A percentile compares a stretch with the other conserved stretches of the same genome.
These are phyloP conservation scores for Crossoptilon crossoptilon DNA, from an alignment of 2,797 vertebrate species.

Conservation along the genomic window DNA sequence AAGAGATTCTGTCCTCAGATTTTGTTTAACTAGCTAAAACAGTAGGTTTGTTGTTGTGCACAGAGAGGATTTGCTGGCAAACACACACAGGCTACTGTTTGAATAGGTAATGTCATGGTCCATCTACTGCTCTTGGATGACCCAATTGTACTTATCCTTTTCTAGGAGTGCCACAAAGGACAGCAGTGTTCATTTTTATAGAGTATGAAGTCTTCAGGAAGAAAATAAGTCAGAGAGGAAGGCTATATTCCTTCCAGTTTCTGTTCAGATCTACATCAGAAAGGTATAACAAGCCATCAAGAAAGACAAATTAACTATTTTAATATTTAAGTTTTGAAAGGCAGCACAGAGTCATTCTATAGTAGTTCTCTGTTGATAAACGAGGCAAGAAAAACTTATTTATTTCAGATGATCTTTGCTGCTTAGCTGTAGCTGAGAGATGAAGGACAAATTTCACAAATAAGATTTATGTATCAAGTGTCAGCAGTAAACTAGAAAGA, in stretches of 20 bases:
- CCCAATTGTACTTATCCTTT: conserved; percentile 53
- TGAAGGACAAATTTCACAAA: neutral
- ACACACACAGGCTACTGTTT: conserved; percentile 53
- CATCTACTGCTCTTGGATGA: conserved; percentile 69
- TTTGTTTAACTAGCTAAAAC: conserved; percentile 42
- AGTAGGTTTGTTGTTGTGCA: conserved; percentile 63
- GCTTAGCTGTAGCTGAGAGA: neutral
- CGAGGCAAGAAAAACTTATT: neutral
- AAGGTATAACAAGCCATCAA: conserved; percentile 2
- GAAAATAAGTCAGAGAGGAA: conserved; percentile 21
- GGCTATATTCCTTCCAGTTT: neutral
- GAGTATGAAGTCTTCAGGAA: conserved; percentile 35
- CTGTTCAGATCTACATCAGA: neutral
- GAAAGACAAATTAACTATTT: conserved; percentile 17
- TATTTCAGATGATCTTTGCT: neutral
- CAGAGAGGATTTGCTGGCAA: conserved; percentile 59
- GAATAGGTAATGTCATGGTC: conserved; percentile 75
- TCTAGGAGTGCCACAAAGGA: conserved; percentile 56
- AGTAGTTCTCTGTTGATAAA: neutral
- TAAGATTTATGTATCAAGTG: neutral
- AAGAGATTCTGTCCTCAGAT: neutral
- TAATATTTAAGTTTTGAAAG: conserved; percentile 33
- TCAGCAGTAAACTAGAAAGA: neutral
- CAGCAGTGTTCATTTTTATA: conserved; percentile 35
- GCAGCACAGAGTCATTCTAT: neutral